Percentiles rank a stretch among this genome's conserved stretches.
These are phyloP conservation scores for Meleagris gallopavo DNA, from an alignment of 2,113 vertebrate species.

Conservation along the genomic window DNA sequence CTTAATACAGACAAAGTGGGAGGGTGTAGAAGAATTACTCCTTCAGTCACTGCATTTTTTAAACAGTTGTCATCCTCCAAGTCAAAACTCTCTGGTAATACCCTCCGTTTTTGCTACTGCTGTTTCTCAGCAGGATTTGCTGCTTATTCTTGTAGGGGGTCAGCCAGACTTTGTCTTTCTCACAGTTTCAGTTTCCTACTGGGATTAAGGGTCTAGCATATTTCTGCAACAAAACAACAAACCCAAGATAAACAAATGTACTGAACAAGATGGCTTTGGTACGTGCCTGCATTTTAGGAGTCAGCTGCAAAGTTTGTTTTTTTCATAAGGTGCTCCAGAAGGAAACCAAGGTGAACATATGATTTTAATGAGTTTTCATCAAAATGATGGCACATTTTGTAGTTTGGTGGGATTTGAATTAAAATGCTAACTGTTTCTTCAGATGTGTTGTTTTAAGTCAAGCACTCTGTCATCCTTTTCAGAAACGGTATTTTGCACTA, in stretches of 20 bases:
- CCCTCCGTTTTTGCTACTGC: conserved; percentile 70
- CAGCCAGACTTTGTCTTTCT: conserved; percentile 83
- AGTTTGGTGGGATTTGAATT: neutral
- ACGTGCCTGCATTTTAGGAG: neutral
- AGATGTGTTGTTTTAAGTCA: neutral
- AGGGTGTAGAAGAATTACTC: conserved; percentile 62
- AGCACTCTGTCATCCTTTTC: neutral
- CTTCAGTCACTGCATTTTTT: conserved; percentile 65
- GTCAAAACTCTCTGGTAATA: conserved; percentile 69
- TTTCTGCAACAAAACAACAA: conserved; percentile 75
- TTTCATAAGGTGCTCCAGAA: conserved; percentile 1
- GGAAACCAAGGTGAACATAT: neutral
- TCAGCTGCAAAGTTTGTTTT: conserved; percentile 16
- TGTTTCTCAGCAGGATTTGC: conserved; percentile 77
- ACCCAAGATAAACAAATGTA: conserved; percentile 78
- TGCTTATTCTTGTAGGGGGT: conserved; percentile 76
- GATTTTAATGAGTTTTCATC: neutral
- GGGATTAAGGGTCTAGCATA: conserved; percentile 76
- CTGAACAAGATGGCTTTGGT: conserved; percentile 39
- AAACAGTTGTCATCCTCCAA: conserved; percentile 70
- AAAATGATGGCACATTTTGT: neutral
- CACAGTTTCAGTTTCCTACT: conserved; percentile 78
- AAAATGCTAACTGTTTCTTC: neutral
- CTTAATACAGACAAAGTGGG: conserved; percentile 63
- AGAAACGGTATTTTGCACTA: conserved; percentile 17